phyloP scores from a whole-genome alignment of 2,797 vertebrate genomes.

The Clarias fuscus region DNA sequence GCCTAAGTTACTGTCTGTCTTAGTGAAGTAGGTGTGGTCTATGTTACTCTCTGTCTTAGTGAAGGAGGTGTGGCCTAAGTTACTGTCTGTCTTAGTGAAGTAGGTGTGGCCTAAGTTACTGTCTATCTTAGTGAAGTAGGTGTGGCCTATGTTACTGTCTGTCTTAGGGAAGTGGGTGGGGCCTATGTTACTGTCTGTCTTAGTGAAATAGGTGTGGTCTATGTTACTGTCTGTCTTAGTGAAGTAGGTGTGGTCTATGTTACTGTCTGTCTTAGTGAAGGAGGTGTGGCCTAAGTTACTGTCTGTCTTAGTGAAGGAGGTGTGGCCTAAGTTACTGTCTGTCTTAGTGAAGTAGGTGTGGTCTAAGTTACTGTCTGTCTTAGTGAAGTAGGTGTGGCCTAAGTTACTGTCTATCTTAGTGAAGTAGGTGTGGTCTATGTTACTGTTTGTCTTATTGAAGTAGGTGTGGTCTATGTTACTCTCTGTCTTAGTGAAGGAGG shows the following conservation, averaged over 20 bases:
- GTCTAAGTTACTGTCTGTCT: no score
- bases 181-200: not conserved
- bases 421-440: no score
- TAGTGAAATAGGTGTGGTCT: not conserved
- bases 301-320: no score
- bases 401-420: no score
- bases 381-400: not conserved
- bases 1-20: no score
- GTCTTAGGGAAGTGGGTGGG: not conserved
- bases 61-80: not conserved
- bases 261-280: no score
- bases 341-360: no score
- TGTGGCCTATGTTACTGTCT: not conserved
- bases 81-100: not conserved
- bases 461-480: not conserved
- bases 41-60: not conserved
- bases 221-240: fast-evolving
- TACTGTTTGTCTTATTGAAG: no score
- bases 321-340: not conserved
- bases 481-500: not conserved
- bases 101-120: not conserved
- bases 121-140: not conserved
- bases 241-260: not conserved
- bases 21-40: not conserved
- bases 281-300: not conserved